Conservation (phyloP, 2,113 vertebrate species). For the Cariama cristata region DNA sequence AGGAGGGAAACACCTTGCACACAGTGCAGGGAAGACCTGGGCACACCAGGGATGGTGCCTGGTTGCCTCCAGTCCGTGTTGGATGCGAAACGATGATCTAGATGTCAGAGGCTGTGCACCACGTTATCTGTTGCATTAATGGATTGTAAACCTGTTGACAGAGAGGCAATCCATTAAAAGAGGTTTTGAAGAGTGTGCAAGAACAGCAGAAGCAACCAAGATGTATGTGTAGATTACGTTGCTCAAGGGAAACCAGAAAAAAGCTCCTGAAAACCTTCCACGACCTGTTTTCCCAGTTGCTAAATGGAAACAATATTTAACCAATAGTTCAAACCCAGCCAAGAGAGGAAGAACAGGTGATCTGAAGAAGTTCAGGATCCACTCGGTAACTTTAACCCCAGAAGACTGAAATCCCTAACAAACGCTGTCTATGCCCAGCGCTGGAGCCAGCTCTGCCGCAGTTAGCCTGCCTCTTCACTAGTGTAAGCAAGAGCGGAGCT, state of each 20-base stretch:
- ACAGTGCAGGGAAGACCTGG: background rate
- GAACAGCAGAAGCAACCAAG: background rate
- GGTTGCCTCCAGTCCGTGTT: too few relatives aligned
- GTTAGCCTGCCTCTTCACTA: background rate
- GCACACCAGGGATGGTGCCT: background rate
- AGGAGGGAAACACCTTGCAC: background rate
- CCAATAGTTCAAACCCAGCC: background rate
- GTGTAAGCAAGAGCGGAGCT: background rate
- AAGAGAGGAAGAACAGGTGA: background rate
- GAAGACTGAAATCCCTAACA: background rate
- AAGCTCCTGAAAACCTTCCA: background rate
- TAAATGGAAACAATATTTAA: background rate
- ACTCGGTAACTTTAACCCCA: background rate
- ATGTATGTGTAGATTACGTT: background rate
- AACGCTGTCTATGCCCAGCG: background rate
- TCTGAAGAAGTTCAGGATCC: background rate
- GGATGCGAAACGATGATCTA: background rate
- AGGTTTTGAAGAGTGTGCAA: background rate
- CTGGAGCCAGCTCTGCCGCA: background rate
- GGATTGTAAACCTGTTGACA: background rate
- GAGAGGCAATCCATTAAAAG: background rate
- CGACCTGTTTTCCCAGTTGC: background rate
- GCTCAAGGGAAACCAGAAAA: background rate
- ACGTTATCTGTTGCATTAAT: background rate
- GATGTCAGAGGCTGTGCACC: background rate